These are phyloP conservation scores for Cheumatopsyche charites DNA, from an alignment of 1,140 invertebrate genomes.

Conservation along the genomic window DNA sequence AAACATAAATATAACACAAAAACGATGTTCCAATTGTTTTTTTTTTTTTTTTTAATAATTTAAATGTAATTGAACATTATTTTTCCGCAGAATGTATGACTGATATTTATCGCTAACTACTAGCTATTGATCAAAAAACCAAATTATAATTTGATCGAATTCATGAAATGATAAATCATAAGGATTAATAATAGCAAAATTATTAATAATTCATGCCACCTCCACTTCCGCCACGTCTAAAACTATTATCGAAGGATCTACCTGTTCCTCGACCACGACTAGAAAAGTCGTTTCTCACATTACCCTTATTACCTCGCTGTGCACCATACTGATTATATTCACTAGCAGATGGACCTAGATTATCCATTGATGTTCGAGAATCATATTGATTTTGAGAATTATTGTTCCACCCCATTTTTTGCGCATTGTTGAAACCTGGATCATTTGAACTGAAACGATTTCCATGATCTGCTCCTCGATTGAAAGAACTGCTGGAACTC, in stretches of 20 bases:
- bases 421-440: not conserved
- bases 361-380: not conserved
- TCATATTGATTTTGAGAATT: not conserved
- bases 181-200: no score
- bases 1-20: no score
- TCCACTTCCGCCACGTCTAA: conserved; percentile 1
- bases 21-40: no score
- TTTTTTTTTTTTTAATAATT: no score
- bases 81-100: no score
- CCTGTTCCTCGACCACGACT: conserved; percentile 9
- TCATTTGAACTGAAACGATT: not conserved
- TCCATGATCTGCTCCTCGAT: not conserved
- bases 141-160: no score
- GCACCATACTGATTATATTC: not conserved
- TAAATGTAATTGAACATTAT: no score
- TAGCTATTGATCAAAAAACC: no score
- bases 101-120: no score
- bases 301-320: not conserved
- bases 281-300: not conserved
- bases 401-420: not conserved
- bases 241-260: not conserved
- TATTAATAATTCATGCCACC: not conserved
- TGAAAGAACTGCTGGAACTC: not conserved
- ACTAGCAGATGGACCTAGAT: not conserved
- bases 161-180: no score